These are phyloP conservation scores for Trinectes maculatus DNA, from an alignment of 2,113 vertebrate species.

Conservation along the genomic window DNA sequence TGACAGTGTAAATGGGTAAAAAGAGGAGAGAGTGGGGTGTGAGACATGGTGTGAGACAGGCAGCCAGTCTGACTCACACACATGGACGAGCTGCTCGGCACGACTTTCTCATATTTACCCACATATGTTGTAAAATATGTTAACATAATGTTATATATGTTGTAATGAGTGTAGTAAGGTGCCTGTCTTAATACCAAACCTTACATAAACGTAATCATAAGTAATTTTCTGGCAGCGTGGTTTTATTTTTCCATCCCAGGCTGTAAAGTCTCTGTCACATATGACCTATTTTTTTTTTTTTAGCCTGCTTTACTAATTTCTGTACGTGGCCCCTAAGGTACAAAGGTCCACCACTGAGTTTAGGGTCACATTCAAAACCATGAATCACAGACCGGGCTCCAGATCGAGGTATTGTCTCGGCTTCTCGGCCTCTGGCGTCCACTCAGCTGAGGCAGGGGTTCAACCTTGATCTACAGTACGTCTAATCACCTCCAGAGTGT, in stretches of 20 bases:
- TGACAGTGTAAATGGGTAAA: slow-evolving; percentile 19
- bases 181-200: no score
- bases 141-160: no score
- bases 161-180: no score
- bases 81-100: slow-evolving; percentile 62
- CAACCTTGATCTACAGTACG: neutral
- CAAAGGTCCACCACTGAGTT: slow-evolving; percentile 58
- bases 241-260: slow-evolving; percentile 15
- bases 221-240: no score
- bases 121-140: no score
- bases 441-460: slow-evolving; percentile 11
- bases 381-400: slow-evolving; percentile 50
- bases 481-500: neutral
- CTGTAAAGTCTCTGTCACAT: slow-evolving; percentile 28
- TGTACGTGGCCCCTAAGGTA: slow-evolving; percentile 18
- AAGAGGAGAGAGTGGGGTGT: slow-evolving; percentile 16
- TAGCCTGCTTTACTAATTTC: slow-evolving; percentile 29
- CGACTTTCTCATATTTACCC: no score
- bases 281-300: slow-evolving; percentile 56
- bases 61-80: slow-evolving; percentile 61
- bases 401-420: slow-evolving; percentile 13
- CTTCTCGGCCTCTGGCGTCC: neutral
- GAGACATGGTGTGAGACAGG: slow-evolving; percentile 47
- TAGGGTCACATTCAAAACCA: slow-evolving; percentile 58
- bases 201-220: no score